These are phyloP conservation scores for Trigoniulus corallinus DNA, from an alignment of 1,140 invertebrate genomes.

Conservation along the genomic window DNA sequence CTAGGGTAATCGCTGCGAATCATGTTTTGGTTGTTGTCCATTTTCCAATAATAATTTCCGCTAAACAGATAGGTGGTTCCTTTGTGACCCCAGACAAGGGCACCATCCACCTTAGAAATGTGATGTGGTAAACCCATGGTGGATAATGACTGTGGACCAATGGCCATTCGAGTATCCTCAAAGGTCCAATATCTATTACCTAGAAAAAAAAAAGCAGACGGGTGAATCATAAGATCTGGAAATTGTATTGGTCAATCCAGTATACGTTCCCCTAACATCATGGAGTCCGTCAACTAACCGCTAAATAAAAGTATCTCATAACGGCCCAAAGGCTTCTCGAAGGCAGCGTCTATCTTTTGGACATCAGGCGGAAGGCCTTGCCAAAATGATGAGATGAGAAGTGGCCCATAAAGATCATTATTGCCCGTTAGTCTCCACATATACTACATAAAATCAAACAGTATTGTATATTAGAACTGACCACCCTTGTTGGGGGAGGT, in stretches of 20 bases:
- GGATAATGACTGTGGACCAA: not conserved
- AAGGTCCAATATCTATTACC: not conserved
- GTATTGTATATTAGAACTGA: not conserved
- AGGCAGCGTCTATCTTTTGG: not conserved
- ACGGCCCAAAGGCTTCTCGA: not conserved
- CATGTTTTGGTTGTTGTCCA: not conserved
- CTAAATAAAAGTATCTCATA: not conserved
- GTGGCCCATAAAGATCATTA: not conserved
- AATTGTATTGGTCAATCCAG: too few species aligned
- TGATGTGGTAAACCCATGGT: not conserved
- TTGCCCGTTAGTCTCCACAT: not conserved
- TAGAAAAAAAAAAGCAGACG: not conserved
- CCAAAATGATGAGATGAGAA: not conserved
- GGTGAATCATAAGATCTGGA: too few species aligned
- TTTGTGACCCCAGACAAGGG: not conserved
- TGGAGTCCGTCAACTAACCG: not conserved
- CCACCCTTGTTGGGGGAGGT: too few species aligned
- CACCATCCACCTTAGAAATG: not conserved
- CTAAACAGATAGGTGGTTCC: not conserved
- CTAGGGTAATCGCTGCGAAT: slow-evolving; percentile 29
- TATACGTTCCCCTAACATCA: too few species aligned
- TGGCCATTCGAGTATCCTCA: not conserved
- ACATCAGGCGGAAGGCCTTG: not conserved
- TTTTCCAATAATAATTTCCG: not conserved
- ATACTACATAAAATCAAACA: not conserved